phyloP scores from a whole-genome alignment of 2,888 invertebrate species.

The Camptogramma bilineatum region DNA sequence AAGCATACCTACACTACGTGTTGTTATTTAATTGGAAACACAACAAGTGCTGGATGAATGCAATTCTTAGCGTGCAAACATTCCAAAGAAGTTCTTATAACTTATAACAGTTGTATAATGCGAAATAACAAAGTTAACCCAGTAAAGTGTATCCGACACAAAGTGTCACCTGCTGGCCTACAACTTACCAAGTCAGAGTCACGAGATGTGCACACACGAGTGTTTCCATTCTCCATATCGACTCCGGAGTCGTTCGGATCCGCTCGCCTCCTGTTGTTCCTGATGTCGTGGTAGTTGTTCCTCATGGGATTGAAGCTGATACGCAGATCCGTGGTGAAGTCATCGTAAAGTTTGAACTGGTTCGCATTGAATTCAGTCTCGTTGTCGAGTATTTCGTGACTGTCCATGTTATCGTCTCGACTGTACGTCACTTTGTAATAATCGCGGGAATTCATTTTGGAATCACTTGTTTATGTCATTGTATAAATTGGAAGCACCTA shows the following conservation, averaged over 20 bases:
- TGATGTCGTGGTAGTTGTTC: constrained; percentile 65
- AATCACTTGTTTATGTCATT: constrained; percentile 43
- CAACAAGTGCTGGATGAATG: constrained; percentile 29
- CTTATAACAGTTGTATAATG: background rate
- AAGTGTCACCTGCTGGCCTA: constrained; percentile 16
- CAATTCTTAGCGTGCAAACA: constrained; percentile 22
- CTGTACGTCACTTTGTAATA: constrained; percentile 75
- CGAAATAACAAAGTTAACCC: constrained; percentile 6
- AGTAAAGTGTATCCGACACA: constrained; percentile 3
- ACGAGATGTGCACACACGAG: constrained; percentile 62
- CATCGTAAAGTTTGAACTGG: constrained; percentile 80
- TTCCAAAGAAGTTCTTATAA: constrained; percentile 22
- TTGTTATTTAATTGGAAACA: constrained; percentile 15
- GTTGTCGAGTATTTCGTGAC: constrained; percentile 73
- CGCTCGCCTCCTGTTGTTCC: constrained; percentile 57
- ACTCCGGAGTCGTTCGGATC: constrained; percentile 80
- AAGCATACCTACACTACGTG: constrained; percentile 11
- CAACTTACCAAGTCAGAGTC: constrained; percentile 80
- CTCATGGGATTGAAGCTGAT: constrained; percentile 73
- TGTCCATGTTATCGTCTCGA: constrained; percentile 55
- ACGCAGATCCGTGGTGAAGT: constrained; percentile 77
- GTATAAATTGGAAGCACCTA: constrained; percentile 48
- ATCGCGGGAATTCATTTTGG: constrained; percentile 74
- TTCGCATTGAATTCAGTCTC: constrained; percentile 81
- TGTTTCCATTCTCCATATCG: constrained; percentile 80